phyloP scores from a whole-genome alignment of 2,113 vertebrate species.

The Halcyon malimbica region DNA sequence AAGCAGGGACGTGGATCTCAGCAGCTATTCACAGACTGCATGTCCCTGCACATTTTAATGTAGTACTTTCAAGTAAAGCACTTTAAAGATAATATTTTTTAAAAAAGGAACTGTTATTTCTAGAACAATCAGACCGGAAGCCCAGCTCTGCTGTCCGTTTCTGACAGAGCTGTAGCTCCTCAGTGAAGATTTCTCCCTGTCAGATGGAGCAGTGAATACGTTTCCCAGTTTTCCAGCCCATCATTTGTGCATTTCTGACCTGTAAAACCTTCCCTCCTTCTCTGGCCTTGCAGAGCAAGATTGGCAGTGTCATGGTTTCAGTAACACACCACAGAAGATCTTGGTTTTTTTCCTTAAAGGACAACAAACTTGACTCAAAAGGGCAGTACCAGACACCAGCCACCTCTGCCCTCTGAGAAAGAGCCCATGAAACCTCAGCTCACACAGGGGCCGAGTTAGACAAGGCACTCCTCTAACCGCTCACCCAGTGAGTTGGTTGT shows the following conservation, averaged over 20 bases:
- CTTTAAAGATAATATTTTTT: neutral
- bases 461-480: neutral
- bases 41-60: neutral
- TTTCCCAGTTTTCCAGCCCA: neutral
- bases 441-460: neutral
- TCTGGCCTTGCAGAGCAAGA: neutral
- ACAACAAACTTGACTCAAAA: neutral
- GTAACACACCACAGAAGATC: neutral
- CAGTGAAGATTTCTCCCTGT: neutral
- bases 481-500: neutral
- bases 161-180: neutral
- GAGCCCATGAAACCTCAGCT: neutral
- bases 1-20: neutral
- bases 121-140: slow-evolving; percentile 21
- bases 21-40: neutral
- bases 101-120: neutral
- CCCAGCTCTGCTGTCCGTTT: neutral
- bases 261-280: neutral
- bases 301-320: neutral
- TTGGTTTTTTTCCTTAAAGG: neutral
- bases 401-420: neutral
- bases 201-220: neutral
- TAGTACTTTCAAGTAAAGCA: neutral
- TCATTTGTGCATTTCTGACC: neutral
- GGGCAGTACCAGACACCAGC: neutral